Base-by-base conservation (phyloP, 37 sponge, comb jelly and placozoan genomes). In the Chondrosia reniformis region DNA sequence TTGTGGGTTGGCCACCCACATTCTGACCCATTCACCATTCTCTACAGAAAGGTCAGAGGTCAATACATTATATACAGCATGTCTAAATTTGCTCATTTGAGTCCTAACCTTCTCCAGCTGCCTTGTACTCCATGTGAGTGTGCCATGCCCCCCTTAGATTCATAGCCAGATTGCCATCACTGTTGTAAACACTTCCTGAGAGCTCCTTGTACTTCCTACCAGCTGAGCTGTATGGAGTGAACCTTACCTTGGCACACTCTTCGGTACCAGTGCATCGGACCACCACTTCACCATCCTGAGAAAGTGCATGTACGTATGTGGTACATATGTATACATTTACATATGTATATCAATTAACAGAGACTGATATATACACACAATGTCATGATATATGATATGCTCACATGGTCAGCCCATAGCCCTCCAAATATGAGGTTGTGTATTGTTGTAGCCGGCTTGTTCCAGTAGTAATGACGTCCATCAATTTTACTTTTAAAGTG, bases 341-440 rank as follows among this genome's bases (percentile, higher is more conserved):
- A 31, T 4, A 36, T 33, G 34, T 27, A 43, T 33, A 36, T 33
- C 8, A 9, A 33, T 24, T 12, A 12, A 69, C 64, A 63, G 27
- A 63, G 22, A 63, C 52, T 19, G 15, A 49, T 15, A 49, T 15
- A 49, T 15, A 49, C 52, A 49, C 52, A 49, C 52, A 49, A n/a
- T n/a, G n/a, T n/a, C n/a, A n/a, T n/a, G n/a, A n/a, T n/a, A n/a
- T n/a, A n/a, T n/a, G 76, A 36, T 13, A 55, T 8, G 21, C 88
- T 86, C 64, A 94, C 95, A 81, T 93, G 93, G 39, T 97, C 98
- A 2, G 91, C 89, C 98, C 98, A 97, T 12, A 94, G 73, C 25
- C 85, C 74, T 55, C 98, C 98, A 25, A 97, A 33, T 34, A 97
- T 85, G 40, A 97, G 41, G 80, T 97, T 97, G 78, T 97, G 98